Conservation (phyloP, 30 jellyfish, hydroid and myxozoan species). For the Sanderia malayensis region DNA sequence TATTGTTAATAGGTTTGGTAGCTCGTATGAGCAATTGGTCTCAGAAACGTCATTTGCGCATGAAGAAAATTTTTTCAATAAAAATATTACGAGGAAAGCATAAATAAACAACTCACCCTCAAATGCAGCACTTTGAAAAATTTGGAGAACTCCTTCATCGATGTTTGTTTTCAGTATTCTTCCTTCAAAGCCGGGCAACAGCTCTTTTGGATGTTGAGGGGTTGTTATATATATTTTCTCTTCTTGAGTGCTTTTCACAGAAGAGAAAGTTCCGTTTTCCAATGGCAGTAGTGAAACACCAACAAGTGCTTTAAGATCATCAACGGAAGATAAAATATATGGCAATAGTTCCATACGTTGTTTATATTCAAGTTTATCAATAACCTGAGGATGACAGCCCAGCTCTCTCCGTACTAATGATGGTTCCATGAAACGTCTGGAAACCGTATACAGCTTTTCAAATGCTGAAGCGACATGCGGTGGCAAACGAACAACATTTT, state of each 20-base stretch:
- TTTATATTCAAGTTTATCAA: not conserved
- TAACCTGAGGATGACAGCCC: not conserved
- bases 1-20: too few species aligned
- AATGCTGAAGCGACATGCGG: slow-evolving; percentile 24
- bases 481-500: slow-evolving; percentile 21
- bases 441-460: not conserved
- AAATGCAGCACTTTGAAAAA: not conserved
- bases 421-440: not conserved
- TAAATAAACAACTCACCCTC: too few species aligned
- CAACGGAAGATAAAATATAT: slow-evolving; percentile 8
- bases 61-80: too few species aligned
- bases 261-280: slow-evolving; percentile 23
- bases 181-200: slow-evolving; percentile 9
- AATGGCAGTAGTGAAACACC: slow-evolving; percentile 28
- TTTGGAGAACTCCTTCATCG: not conserved
- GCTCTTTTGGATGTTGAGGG: not conserved
- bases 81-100: too few species aligned
- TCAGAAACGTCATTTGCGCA: too few species aligned
- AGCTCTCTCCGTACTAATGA: not conserved
- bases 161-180: not conserved
- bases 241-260: not conserved
- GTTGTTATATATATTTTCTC: not conserved
- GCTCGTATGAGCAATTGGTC: too few species aligned
- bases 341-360: slow-evolving; percentile 13
- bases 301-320: not conserved